Conservation (phyloP, 2,888 invertebrate species). For the Andrena flavipes region DNA sequence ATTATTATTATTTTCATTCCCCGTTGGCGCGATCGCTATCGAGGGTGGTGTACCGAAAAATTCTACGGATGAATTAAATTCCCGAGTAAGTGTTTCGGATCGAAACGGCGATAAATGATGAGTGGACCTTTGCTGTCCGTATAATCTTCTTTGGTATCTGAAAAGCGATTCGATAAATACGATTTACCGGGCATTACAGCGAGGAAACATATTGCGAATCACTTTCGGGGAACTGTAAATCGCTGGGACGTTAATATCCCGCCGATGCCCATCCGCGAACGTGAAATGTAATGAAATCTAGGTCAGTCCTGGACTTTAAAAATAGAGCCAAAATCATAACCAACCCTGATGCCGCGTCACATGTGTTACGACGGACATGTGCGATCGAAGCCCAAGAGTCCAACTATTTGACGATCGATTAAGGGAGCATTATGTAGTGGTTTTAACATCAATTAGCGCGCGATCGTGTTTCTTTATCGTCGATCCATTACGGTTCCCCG, state of each 20-base stretch:
- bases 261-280: too few relatives aligned
- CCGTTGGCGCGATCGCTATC: not conserved
- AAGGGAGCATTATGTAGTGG: constrained; percentile 14
- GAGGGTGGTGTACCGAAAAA: not conserved
- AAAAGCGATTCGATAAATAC: not conserved
- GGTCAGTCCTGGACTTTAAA: too few relatives aligned
- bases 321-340: too few relatives aligned
- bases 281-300: too few relatives aligned
- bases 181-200: too few relatives aligned
- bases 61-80: constrained; percentile 1
- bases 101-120: not conserved
- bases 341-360: too few relatives aligned
- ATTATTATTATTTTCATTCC: not conserved
- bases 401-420: constrained; percentile 33
- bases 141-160: not conserved
- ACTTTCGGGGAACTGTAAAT: too few relatives aligned
- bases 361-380: too few relatives aligned
- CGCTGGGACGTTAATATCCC: too few relatives aligned
- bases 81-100: not conserved
- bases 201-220: too few relatives aligned
- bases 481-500: constrained; percentile 45
- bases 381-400: not conserved
- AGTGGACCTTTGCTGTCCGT: not conserved
- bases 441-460: constrained; percentile 53
- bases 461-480: constrained; percentile 47